Evolutionary conservation across 2,113 vertebrate genomes (phyloP).

Genomic region (Hippotragus niger): DNA sequence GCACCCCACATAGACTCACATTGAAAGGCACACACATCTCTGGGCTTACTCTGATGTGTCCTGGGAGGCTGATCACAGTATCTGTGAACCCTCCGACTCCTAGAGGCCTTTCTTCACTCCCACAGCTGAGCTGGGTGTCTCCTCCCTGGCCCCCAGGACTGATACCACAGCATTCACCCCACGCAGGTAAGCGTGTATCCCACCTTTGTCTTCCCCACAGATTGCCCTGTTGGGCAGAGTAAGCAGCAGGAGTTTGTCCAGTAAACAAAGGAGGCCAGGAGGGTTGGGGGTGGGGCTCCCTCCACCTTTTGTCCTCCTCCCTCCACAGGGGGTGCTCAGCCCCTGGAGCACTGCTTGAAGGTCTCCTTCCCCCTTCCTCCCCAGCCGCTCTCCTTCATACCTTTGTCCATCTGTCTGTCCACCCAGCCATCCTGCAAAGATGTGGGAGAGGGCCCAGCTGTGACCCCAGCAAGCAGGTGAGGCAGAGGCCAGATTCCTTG

Average conservation of each 20-base stretch:
- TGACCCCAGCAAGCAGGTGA: background rate
- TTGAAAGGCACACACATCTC: rapidly evolving
- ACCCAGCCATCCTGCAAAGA: background rate
- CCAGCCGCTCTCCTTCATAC: background rate
- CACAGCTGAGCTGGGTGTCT: background rate
- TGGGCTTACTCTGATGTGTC: too few species aligned
- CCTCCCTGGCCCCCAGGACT: background rate
- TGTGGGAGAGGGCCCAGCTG: background rate
- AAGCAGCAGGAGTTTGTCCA: background rate
- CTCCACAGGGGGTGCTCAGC: background rate
- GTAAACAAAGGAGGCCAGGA: background rate
- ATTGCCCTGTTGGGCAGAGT: background rate
- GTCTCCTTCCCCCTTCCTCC: background rate
- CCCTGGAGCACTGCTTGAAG: background rate
- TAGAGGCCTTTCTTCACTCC: background rate
- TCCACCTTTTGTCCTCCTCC: background rate
- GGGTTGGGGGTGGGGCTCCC: background rate
- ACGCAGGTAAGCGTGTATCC: background rate
- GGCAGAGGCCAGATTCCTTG: background rate
- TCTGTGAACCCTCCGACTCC: background rate
- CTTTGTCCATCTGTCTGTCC: background rate
- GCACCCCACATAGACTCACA: background rate
- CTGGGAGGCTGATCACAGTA: background rate
- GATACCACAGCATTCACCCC: background rate
- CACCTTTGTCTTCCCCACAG: background rate